Base-by-base conservation (phyloP, 2,888 invertebrate genomes). In the Timandra comae region DNA sequence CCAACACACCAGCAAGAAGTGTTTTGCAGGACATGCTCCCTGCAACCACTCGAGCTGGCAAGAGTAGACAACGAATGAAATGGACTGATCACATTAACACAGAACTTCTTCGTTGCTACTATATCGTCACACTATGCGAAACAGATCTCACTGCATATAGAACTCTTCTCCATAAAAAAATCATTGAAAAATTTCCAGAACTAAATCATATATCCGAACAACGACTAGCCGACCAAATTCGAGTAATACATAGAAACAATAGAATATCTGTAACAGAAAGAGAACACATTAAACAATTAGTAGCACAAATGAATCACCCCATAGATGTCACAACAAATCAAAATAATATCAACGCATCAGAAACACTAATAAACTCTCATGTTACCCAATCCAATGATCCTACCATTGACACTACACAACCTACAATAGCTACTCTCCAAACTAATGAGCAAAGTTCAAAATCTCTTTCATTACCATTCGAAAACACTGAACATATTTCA, bases 41-140 rank as follows among this genome's bases (percentile, higher is more conserved):
- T 41, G 37, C 37, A 29, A 27, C 41, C 41, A 41, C 40, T 8
- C 36, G 36, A 22, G 35, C 36, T 36, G 35, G 40, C 1, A 35
- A 33, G 29, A 30, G 30, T 3, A 11, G 35, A 11, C 31, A 33
- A 20, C 36, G 40, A 26, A 41, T 36, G 40, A 27, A 19, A 27
- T 41, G 36, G 36, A 8, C n/a, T 7, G 5, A 30, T 12, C 31
- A 41, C 4, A 27, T 30, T n/a, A 41, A 41, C 11, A 30, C 3
- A 9, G 33, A 36, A 8, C 33, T 40, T 6, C 35, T 36, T 30
- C 40, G 30, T 19, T 25, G 25, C 24, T 30, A 30, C n/a, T 26
- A 8, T 5, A 4, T 25, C 2, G 20, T 25, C 6, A 30, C 30
- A 1, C 11, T 19, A 20, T 7, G 24, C 3, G 30, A 30, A 19